Base-by-base conservation (phyloP, 2,113 vertebrate species). In the Heliornis fulica region DNA sequence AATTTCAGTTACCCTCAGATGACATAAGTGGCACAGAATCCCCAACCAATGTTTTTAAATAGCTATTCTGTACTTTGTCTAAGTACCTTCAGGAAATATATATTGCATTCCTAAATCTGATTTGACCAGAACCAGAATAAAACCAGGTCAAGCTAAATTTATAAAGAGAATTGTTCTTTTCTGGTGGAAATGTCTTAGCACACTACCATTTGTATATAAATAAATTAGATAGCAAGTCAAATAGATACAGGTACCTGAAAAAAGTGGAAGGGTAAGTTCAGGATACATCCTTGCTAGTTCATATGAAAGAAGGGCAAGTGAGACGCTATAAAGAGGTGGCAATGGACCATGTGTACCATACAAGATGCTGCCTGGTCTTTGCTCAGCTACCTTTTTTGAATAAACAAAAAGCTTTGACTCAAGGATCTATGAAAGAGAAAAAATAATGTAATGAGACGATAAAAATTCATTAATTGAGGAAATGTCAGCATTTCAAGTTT, bases 261-360 rank as follows among this genome's bases (percentile, higher is more conserved):
- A 99, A 71, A 99, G 98, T 5, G 99, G 99, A 85, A 99, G 98
- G 1, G 99, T 99, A 95, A 99, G 99, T 96, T 99, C 99, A 3
- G 99, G 99, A 95, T 99, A 99, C 99, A 99, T 99, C 97, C 99
- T 98, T 96, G 99, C 99, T 92, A 99, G 98, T 93, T 99, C 99
- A 60, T 98, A 98, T 5, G 99, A 99, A 91, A 99, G 98, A 90
- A 99, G 99, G 17, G 98, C 97, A 22, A 99, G 97, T 22, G 99
- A 99, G 81, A 99, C 98, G 25, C 99, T 99, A 98, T 99, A 99
- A 51, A 99, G 98, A 3, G 99, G 99, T 4, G 99, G 99, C 93
- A 99, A 87, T 1, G 99, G 98, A 17, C 99, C 99, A 4, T 99
- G 99, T 0, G 99, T 99, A 16, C 99, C 99, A 25, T 99, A 99